A percentile compares a stretch with the other conserved stretches of the same genome.
These are phyloP conservation scores for Meiosimyza decipiens DNA, from an alignment of 2,888 invertebrate genomes.

Conservation along the genomic window DNA sequence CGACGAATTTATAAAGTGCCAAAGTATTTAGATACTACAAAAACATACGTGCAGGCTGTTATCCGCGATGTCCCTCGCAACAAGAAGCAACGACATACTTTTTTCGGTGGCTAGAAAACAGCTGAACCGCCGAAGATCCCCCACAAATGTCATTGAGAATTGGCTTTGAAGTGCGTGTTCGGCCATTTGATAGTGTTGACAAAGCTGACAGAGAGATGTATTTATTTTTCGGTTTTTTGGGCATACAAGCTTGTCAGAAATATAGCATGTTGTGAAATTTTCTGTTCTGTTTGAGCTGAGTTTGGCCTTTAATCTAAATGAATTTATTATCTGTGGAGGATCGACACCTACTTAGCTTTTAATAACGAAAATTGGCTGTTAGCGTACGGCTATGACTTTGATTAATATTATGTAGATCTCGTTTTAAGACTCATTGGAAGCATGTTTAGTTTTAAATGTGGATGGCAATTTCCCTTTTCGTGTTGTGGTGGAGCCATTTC, in stretches of 20 bases:
- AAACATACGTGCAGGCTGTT: neutral
- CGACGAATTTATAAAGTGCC: conserved; percentile 47
- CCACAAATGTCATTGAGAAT: neutral
- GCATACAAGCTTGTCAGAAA: neutral
- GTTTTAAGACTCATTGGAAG: neutral
- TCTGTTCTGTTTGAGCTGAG: too few relatives aligned
- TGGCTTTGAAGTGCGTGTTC: conserved; percentile 1
- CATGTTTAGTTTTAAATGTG: neutral
- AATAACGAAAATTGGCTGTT: conserved; percentile 8
- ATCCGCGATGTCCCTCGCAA: too few relatives aligned
- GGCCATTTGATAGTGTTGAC: conserved; percentile 3
- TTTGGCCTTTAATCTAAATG: conserved; percentile 40
- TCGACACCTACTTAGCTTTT: conserved; percentile 46
- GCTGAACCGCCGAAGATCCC: neutral
- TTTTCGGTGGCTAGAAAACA: conserved; percentile 2
- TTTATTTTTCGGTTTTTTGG: neutral
- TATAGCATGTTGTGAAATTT: conserved; percentile 6
- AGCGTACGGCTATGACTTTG: too few relatives aligned
- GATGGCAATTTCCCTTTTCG: neutral
- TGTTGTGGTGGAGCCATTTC: neutral
- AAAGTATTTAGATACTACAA: conserved; percentile 30
- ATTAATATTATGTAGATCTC: neutral
- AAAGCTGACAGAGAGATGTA: neutral
- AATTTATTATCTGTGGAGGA: conserved; percentile 49
- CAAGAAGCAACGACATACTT: too few relatives aligned